Evolutionary conservation across 1,140 invertebrate genomes (phyloP).

Genomic region (Cecropterus lyciades): DNA sequence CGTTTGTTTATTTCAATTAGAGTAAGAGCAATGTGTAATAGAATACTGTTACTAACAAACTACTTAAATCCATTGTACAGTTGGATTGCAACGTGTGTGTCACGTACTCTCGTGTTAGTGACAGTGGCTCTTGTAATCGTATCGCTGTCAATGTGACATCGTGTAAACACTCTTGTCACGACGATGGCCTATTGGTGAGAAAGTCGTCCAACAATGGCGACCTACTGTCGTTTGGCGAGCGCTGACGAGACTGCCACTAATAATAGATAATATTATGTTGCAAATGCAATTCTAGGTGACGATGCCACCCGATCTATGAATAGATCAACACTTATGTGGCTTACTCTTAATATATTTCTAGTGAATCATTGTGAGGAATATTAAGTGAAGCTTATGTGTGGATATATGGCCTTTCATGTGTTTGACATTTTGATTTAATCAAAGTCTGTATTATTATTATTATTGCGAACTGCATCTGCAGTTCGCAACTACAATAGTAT

Average conservation of each 20-base stretch:
- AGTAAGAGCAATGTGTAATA: not conserved
- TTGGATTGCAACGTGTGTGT: constrained; percentile 20
- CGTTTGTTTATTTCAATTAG: constrained; percentile 1
- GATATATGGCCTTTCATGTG: too few relatives aligned
- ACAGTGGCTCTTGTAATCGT: constrained; percentile 33
- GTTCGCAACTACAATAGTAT: too few relatives aligned
- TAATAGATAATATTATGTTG: constrained; percentile 57
- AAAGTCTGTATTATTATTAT: too few relatives aligned
- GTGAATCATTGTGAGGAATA: constrained; percentile 26
- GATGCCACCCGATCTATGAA: constrained; percentile 48
- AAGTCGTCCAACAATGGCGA: constrained; percentile 38
- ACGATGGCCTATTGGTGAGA: constrained; percentile 36
- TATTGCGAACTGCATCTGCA: too few relatives aligned
- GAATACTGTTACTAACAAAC: not conserved
- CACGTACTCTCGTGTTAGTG: constrained; percentile 4
- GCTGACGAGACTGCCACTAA: constrained; percentile 40
- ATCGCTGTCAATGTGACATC: constrained; percentile 41
- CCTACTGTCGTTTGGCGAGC: constrained; percentile 49
- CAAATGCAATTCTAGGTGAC: constrained; percentile 64
- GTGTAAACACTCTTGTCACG: constrained; percentile 37
- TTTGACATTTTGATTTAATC: too few relatives aligned
- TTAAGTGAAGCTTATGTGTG: too few relatives aligned
- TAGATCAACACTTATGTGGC: constrained; percentile 42
- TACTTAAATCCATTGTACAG: not conserved
- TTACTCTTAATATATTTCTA: constrained; percentile 23